A percentile compares a stretch with the other conserved stretches of the same genome.
These are phyloP conservation scores for Helarctos malayanus DNA, from an alignment of 2,797 vertebrate genomes.

Conservation along the genomic window DNA sequence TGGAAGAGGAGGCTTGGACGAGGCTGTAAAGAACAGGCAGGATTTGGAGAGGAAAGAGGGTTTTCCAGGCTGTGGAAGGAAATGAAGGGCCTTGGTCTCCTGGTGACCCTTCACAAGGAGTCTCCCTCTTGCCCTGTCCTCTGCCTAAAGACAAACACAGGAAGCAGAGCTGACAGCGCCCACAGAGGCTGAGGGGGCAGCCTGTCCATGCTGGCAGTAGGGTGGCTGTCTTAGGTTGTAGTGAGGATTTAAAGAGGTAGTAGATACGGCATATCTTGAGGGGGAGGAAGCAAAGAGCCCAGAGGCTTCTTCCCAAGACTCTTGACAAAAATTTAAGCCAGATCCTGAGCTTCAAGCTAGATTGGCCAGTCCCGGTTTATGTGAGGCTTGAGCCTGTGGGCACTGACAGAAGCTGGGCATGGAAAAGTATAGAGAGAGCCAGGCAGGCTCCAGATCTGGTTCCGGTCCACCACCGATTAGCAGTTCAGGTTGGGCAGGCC, in stretches of 20 bases:
- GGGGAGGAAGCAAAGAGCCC: background rate
- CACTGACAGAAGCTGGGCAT: background rate
- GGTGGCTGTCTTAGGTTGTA: background rate
- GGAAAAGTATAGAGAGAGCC: background rate
- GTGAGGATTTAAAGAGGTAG: background rate
- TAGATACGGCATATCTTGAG: background rate
- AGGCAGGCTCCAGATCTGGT: background rate
- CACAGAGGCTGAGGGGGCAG: background rate
- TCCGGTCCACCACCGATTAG: background rate
- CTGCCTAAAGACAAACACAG: background rate
- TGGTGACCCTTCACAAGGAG: background rate
- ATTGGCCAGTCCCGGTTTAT: background rate
- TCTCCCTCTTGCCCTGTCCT: background rate
- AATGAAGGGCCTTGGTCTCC: background rate
- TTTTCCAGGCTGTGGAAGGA: background rate
- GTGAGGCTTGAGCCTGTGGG: background rate
- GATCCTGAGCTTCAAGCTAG: background rate
- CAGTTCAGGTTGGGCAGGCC: background rate
- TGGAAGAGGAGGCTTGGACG: background rate
- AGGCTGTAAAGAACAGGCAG: conserved; percentile 9
- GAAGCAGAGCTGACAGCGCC: background rate
- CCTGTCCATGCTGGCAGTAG: background rate
- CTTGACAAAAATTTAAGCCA: background rate
- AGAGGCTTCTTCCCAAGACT: background rate
- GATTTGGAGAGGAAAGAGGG: background rate